A percentile compares a stretch with the other conserved stretches of the same genome.
Evolutionary conservation across 2,797 vertebrate genomes (phyloP).

Genomic region (Dromococcyx pavoninus): DNA sequence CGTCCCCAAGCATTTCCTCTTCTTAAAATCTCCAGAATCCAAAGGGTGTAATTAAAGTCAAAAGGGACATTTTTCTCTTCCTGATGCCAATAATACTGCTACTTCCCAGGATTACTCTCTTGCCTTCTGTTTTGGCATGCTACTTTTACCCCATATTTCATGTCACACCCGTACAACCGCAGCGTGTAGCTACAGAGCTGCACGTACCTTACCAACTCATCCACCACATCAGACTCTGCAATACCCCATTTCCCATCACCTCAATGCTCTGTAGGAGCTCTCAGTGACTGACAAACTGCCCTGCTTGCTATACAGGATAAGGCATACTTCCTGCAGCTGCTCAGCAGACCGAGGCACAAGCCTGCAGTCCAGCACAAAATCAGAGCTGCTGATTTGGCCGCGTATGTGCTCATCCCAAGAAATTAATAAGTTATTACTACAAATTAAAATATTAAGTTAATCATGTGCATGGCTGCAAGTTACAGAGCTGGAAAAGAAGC

Average conservation of each 20-base stretch:
- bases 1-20: slow-evolving; percentile 12
- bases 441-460: slow-evolving; percentile 57
- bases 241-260: fast-evolving
- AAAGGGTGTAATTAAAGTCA: slow-evolving; percentile 13
- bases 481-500: slow-evolving; percentile 43
- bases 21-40: background rate
- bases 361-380: background rate
- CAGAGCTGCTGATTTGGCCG: background rate
- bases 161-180: fast-evolving
- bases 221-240: background rate
- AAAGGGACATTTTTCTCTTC: slow-evolving; percentile 2
- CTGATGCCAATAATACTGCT: background rate
- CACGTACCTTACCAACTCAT: fast-evolving
- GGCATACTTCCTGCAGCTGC: background rate
- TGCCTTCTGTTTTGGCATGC: background rate
- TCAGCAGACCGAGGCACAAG: background rate
- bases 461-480: slow-evolving; percentile 32
- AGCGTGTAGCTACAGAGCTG: fast-evolving
- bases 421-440: slow-evolving; percentile 39
- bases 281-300: background rate
- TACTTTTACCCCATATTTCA: background rate
- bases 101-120: background rate
- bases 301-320: background rate
- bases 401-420: background rate
- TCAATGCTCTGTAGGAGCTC: fast-evolving